Evolutionary conservation across 2,888 invertebrate genomes (phyloP), one percentile per base, ranked within the genome.

Genomic region (Podotricha telesiphe): DNA sequence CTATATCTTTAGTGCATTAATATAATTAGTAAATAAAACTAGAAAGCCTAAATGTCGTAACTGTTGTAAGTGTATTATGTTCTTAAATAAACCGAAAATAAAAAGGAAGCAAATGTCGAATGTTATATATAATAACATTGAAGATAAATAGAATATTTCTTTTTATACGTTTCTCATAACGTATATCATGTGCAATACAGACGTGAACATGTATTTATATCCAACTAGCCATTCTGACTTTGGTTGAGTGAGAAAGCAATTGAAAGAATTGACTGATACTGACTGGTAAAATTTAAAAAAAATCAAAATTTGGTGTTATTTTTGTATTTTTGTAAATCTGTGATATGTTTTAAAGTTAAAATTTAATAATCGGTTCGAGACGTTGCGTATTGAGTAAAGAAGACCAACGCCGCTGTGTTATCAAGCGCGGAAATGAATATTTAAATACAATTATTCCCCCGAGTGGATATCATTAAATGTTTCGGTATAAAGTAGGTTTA

Each of bases 131-230:
- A n/a, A 58, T 40, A 42, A 40, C 40, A 19, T 42, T 40, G 5
- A 45, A 45, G 45, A 45, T 22, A 59, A 58, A 45, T 10, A 22
- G 20, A n/a, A 45, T 45, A 42, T 59, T 45, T 45, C 20, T 42
- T 59, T 58, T 42, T 56, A 40, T 22, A 42, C 37, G 20, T 58
- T 13, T 6, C 37, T 58, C 10, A 59, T 10, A 10, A 45, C n/a
- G n/a, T n/a, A 59, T 59, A 42, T 59, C 42, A 59, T 11, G 42
- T 22, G 42, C 59, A 11, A 59, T 40, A 42, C 37, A 58, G n/a
- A 45, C n/a, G 42, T 22, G 20, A 58, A 15, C 15, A 22, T 22
- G 50, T 45, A 45, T 45, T 45, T n/a, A 45, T 22, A 22, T 42
- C 3, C n/a, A 45, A 59, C 19, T n/a, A 58, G 20, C n/a, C 7